Base-by-base conservation (phyloP, 2,888 invertebrate genomes). In the Hedychridium roseum region DNA sequence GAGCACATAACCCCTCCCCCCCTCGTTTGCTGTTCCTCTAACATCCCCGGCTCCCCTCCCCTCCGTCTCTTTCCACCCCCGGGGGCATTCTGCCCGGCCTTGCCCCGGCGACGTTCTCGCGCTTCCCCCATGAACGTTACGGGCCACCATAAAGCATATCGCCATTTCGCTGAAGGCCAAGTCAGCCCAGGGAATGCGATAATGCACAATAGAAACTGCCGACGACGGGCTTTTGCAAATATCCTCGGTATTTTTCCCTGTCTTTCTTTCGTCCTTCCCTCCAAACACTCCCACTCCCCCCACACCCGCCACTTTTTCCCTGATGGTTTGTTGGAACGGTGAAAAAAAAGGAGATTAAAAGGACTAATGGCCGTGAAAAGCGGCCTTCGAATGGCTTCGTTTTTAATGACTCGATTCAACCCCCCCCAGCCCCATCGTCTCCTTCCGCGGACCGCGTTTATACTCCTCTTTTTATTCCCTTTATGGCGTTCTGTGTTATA, bases 131-230 rank as follows among this genome's bases (percentile, higher is more conserved):
- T 57, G 59, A 63, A 64, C 60, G 59, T 67, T 60, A 67, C 58
- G 58, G 62, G 62, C 57, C 56, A 57, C 57, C 67, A 61, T 67
- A 67, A 68, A 66, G 53, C 68, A 64, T 63, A 64, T 68, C 66
- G 61, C 60, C 54, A 51, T 66, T 64, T 52, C 60, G 60, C 42
- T 49, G 54, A 57, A 60, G 48, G 56, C 56, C 47, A 56, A n/a
- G n/a, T n/a, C n/a, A n/a, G n/a, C n/a, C 56, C 55, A 50, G 56
- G 51, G 44, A 50, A 52, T 40, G 50, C 57, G 38, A 18, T 17
- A 41, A 39, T 32, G 28, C 43, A 17, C n/a, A n/a, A n/a, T n/a
- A n/a, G n/a, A n/a, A n/a, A n/a, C n/a, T n/a, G n/a, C n/a, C n/a
- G n/a, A n/a, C n/a, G n/a, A n/a, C n/a, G n/a, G n/a, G n/a, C n/a